phyloP scores from a whole-genome alignment of 2,888 invertebrate genomes.

The Gisinianus flammeolus region DNA sequence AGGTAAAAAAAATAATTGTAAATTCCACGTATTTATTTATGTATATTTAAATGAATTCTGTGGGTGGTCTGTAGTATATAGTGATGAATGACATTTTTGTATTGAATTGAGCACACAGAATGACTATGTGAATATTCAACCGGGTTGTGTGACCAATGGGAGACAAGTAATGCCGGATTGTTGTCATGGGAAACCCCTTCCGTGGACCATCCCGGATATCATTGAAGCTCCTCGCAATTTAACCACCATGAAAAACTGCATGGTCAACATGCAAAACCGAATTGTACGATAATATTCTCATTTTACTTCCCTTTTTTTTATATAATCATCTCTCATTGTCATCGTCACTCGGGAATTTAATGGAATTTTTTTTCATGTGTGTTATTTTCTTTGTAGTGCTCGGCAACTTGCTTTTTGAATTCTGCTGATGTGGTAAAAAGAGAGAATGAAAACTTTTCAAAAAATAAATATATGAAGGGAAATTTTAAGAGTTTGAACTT shows the following conservation, averaged over 20 bases:
- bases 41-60: not conserved
- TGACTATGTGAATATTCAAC: constrained; percentile 43
- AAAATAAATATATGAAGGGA: not conserved
- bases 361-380: not conserved
- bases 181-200: constrained; percentile 53
- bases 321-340: not conserved
- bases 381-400: constrained; percentile 42
- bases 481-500: not conserved
- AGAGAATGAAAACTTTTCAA: not conserved
- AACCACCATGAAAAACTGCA: constrained; percentile 41
- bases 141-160: constrained; percentile 42
- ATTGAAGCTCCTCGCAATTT: constrained; percentile 50
- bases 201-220: constrained; percentile 51
- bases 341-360: no score
- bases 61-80: no score
- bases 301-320: not conserved
- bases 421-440: constrained; percentile 45
- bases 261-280: constrained; percentile 45
- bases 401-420: constrained; percentile 50
- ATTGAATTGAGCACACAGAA: constrained; percentile 27
- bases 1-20: no score
- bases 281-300: constrained; percentile 7
- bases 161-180: constrained; percentile 44
- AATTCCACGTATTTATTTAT: not conserved
- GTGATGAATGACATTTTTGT: no score